Conservation (phyloP, 2,888 invertebrate species). For the Vesta saturnalis region DNA sequence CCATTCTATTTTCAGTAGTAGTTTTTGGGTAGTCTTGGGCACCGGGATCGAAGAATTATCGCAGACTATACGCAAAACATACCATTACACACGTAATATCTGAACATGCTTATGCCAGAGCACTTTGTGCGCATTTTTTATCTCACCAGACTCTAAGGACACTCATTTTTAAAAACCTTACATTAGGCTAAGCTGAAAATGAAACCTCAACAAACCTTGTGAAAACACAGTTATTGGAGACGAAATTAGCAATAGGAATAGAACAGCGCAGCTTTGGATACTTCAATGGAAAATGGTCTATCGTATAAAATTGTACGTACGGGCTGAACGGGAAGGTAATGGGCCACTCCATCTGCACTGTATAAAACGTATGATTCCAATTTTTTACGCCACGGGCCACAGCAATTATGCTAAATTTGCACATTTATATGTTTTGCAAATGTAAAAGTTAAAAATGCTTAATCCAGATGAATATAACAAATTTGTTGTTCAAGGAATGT, state of each 20-base stretch:
- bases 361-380: background rate
- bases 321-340: background rate
- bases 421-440: slow-evolving; percentile 13
- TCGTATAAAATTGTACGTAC: background rate
- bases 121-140: no score
- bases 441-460: slow-evolving; percentile 6
- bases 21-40: slow-evolving; percentile 16
- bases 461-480: slow-evolving; percentile 12
- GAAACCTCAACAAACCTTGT: background rate
- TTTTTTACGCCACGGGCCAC: slow-evolving; percentile 10
- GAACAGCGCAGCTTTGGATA: no score
- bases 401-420: slow-evolving; percentile 16
- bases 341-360: background rate
- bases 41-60: slow-evolving; percentile 14
- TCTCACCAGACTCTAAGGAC: slow-evolving; percentile 12
- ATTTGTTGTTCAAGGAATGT: slow-evolving; percentile 13
- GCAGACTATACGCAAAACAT: background rate
- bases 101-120: slow-evolving; percentile 6
- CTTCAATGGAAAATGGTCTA: no score
- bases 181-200: background rate
- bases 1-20: no score
- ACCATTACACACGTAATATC: background rate
- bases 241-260: no score
- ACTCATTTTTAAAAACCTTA: background rate
- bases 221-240: background rate